phyloP scores from a whole-genome alignment of 2,888 invertebrate genomes.

The Nesidiocoris tenuis region DNA sequence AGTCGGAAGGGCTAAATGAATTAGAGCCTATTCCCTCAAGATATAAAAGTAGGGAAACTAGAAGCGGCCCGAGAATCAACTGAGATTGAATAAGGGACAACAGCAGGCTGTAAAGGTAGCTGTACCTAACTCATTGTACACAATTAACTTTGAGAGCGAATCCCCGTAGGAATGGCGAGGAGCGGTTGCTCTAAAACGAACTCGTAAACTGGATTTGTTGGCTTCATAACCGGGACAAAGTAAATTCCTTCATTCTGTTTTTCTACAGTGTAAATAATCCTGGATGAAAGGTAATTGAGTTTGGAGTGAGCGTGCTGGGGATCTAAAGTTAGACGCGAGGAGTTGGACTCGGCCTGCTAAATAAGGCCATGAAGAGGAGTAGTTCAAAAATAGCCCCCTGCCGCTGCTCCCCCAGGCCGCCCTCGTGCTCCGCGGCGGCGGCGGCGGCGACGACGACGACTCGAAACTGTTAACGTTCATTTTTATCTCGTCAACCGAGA shows the following conservation, averaged over 20 bases:
- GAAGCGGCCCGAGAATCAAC: no score
- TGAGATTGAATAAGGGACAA: no score
- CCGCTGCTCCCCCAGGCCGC: neutral
- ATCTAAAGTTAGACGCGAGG: slow-evolving; percentile 27
- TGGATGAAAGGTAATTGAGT: slow-evolving; percentile 32
- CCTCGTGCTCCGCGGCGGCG: neutral
- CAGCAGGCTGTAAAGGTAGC: no score
- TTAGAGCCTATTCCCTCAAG: neutral
- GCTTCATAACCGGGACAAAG: neutral
- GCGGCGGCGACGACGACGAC: neutral
- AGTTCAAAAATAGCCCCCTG: slow-evolving; percentile 22
- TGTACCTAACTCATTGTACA: neutral
- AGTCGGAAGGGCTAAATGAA: neutral
- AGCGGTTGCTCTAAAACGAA: neutral
- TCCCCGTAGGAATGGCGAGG: neutral
- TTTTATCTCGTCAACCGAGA: neutral
- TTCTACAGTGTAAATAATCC: slow-evolving; percentile 1
- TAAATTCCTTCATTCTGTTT: neutral
- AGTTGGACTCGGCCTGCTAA: slow-evolving; percentile 16
- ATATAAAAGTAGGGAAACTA: neutral
- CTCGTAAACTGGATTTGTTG: neutral
- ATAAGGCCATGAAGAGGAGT: slow-evolving; percentile 25
- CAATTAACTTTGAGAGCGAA: neutral
- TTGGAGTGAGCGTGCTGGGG: slow-evolving; percentile 13
- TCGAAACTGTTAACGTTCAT: neutral